phyloP scores from a whole-genome alignment of 1,140 invertebrate genomes.

The Centruroides vittatus region DNA sequence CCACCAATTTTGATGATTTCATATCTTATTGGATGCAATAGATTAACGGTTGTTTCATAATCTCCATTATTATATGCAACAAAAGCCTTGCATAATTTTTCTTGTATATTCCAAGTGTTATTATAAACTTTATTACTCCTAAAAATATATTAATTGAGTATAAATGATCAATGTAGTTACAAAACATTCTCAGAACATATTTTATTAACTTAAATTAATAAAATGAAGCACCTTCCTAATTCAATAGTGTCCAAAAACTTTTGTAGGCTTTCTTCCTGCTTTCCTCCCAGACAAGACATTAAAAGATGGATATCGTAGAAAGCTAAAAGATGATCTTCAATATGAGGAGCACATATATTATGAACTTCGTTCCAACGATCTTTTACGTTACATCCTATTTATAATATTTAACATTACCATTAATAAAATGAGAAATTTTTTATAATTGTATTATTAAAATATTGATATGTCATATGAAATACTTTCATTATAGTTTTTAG shows the following conservation, averaged over 20 bases:
- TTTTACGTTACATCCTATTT: too few species aligned
- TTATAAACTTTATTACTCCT: conserved; percentile 6
- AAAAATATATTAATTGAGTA: neutral
- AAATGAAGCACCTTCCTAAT: conserved; percentile 20
- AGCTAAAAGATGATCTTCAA: conserved; percentile 37
- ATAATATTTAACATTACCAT: too few species aligned
- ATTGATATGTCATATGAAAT: too few species aligned
- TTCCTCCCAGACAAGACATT: conserved; percentile 30
- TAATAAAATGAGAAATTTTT: too few species aligned
- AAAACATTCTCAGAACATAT: too few species aligned
- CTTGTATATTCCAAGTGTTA: conserved; percentile 23
- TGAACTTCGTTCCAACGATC: conserved; percentile 33
- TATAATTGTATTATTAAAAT: too few species aligned
- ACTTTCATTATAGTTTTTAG: too few species aligned
- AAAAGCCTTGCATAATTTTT: conserved; percentile 27
- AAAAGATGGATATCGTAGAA: conserved; percentile 43
- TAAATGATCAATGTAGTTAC: too few species aligned
- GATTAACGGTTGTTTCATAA: conserved; percentile 27
- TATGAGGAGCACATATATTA: conserved; percentile 27
- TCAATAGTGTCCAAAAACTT: conserved; percentile 27
- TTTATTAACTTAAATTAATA: too few species aligned
- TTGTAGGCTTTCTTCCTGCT: conserved; percentile 22
- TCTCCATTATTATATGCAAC: conserved; percentile 26
- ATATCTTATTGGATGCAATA: conserved; percentile 32
- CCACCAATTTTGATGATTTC: conserved; percentile 35